Evolutionary conservation across 2,113 vertebrate species (phyloP).

Genomic region (Podilymbus podiceps): DNA sequence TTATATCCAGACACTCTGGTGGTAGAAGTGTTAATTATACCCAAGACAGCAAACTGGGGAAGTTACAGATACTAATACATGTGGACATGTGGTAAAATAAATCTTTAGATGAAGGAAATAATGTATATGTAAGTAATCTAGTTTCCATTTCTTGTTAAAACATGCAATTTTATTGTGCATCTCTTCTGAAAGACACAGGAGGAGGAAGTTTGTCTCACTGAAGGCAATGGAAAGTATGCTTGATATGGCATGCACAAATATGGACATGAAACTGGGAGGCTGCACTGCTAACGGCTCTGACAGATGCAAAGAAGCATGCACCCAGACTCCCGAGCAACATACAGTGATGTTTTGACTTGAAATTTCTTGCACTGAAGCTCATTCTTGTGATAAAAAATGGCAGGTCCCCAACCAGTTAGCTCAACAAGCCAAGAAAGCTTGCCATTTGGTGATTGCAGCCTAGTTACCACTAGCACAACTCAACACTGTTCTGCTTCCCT

Average conservation of each 20-base stretch:
- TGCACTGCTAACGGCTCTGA: slow-evolving; percentile 31
- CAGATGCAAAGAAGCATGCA: slow-evolving; percentile 61
- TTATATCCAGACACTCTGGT: not conserved
- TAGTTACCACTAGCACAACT: not conserved
- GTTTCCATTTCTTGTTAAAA: not conserved
- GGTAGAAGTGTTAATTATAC: slow-evolving; percentile 28
- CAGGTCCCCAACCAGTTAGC: not conserved
- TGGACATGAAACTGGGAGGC: slow-evolving; percentile 57
- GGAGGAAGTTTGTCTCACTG: not conserved
- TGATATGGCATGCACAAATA: slow-evolving; percentile 71
- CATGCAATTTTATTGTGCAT: not conserved
- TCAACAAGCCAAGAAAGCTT: slow-evolving; percentile 17
- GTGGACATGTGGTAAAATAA: not conserved
- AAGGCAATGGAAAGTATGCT: slow-evolving; percentile 33
- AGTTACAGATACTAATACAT: not conserved
- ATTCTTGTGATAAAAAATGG: slow-evolving; percentile 19
- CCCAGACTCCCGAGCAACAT: slow-evolving; percentile 24
- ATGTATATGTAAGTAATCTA: not conserved
- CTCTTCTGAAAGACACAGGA: not conserved
- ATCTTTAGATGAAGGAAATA: not conserved
- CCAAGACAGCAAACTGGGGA: not conserved
- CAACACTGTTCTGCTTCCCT: slow-evolving; percentile 15
- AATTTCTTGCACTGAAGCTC: slow-evolving; percentile 19
- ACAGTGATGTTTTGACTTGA: slow-evolving; percentile 48
- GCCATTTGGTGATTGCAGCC: slow-evolving; percentile 1